Conservation (phyloP, 2,113 vertebrate genomes). For the Bungarus multicinctus region DNA sequence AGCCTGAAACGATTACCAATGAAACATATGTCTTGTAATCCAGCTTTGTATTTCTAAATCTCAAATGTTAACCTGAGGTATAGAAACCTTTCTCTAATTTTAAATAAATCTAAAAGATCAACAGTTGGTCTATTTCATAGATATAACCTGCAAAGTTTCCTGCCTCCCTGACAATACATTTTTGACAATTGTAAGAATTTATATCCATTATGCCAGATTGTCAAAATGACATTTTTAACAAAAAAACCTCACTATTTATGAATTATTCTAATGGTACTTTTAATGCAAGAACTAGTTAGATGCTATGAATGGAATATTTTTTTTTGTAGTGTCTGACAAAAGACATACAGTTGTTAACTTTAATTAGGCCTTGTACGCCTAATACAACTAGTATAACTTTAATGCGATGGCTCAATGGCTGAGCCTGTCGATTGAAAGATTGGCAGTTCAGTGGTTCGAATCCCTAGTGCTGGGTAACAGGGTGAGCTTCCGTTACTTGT, state of each 20-base stretch:
- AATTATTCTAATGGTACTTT: not conserved
- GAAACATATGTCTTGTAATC: not conserved
- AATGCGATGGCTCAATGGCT: no score
- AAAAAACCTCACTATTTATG: not conserved
- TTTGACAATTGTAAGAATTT: not conserved
- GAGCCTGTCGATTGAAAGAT: no score
- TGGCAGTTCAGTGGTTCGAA: no score
- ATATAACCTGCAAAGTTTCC: not conserved
- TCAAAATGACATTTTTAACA: not conserved
- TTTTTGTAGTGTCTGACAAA: not conserved
- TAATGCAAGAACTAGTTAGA: not conserved
- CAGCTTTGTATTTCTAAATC: slow-evolving; percentile 15
- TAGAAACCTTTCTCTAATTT: not conserved
- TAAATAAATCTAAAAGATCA: not conserved
- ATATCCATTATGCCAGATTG: not conserved
- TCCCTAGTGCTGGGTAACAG: no score
- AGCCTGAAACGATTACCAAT: not conserved
- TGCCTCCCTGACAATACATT: not conserved
- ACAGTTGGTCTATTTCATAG: not conserved
- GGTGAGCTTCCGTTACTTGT: no score
- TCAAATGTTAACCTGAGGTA: not conserved
- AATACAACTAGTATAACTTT: no score
- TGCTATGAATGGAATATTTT: not conserved
- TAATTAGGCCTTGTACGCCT: not conserved
- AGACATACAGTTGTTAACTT: not conserved